Evolutionary conservation across 2,888 invertebrate species (phyloP), one percentile per base, ranked within the genome.

Genomic region (Dione vanillae): DNA sequence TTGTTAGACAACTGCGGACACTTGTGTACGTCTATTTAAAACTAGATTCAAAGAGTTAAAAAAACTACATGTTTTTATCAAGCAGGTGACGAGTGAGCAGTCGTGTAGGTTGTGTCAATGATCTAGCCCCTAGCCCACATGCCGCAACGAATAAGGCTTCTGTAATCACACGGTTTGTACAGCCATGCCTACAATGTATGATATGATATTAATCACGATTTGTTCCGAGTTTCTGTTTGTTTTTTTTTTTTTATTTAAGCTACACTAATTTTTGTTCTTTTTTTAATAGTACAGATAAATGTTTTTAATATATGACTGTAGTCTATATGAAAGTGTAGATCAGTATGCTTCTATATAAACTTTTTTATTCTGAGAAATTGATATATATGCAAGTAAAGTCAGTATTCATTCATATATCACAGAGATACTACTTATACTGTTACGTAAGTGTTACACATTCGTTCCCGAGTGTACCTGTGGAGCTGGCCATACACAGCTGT

Each of bases 91-190:
- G 88, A 91, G 83, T 81, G 87, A 90, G 83, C 82, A 83, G 83
- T 78, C 86, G 90, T 84, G 92, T 93, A 90, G 92, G 91, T 84
- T 90, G 93, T 91, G 93, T 93, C 93, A 93, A 91, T 91, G 93
- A 87, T 92, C 93, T 89, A 90, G 86, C 88, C 84, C 83, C 83
- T 89, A 90, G 91, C 92, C 92, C 92, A 93, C 93, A 92, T 92
- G 92, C 89, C 90, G 83, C 83, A 85, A 83, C 89, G 88, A 90
- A 91, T 90, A 92, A 91, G 91, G 90, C 90, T 86, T 86, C 86
- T 83, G 86, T 92, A 91, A 92, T 92, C 88, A 90, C 87, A 88
- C 80, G 83, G 85, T 79, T 73, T 73, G 83, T 87, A 89, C 83
- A 82, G 83, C 75, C 85, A 80, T 78, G 82, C 66, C 66, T 72